Base-by-base conservation (phyloP, 1,140 invertebrate genomes). In the Drosophila bocqueti region DNA sequence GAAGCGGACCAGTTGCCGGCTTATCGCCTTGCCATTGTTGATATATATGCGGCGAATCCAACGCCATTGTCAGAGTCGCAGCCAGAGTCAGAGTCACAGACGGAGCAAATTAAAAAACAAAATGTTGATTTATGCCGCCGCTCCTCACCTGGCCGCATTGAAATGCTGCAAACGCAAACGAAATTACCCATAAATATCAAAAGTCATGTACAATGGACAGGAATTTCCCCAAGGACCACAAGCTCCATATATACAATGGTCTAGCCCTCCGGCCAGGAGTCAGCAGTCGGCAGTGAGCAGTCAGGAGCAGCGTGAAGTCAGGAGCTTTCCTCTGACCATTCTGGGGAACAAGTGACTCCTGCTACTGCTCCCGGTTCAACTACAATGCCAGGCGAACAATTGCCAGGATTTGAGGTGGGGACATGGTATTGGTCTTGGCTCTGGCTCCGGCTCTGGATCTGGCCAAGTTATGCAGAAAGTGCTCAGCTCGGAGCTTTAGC, bases 121-220 rank as follows among this genome's bases (percentile, higher is more conserved):
- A 89, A 89, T 86, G 86, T 90, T 89, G 85, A 89, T 89, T 89
- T 89, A 89, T 89, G 86, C 65, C 58, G 64, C 40, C 40, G 52
- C 62, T 68, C 46, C 64, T 81, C 79, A 83, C 81, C 81, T 83
- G 61, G 50, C 47, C 72, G 85, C 85, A 89, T 89, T 81, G 84
- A 89, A 89, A 89, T 83, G 83, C 84, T 89, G 85, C 81, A 78
- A 80, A 89, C 74, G 73, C 80, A 82, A 85, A 86, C 83, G 83
- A 89, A 89, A 89, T 89, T 89, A 89, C 85, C 85, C 85, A 89
- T 89, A 89, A 89, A 89, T 89, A 89, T 89, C 85, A 89, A 89
- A 89, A 89, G 85, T 89, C 85, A 89, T 89, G 85, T 89, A 89
- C 85, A 89, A 89, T 89, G 85, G 85, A 89, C 85, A 89, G 85